A percentile compares a stretch with the other conserved stretches of the same genome.
phyloP scores from a whole-genome alignment of 1,140 invertebrate genomes.

The Maniola jurtina region DNA sequence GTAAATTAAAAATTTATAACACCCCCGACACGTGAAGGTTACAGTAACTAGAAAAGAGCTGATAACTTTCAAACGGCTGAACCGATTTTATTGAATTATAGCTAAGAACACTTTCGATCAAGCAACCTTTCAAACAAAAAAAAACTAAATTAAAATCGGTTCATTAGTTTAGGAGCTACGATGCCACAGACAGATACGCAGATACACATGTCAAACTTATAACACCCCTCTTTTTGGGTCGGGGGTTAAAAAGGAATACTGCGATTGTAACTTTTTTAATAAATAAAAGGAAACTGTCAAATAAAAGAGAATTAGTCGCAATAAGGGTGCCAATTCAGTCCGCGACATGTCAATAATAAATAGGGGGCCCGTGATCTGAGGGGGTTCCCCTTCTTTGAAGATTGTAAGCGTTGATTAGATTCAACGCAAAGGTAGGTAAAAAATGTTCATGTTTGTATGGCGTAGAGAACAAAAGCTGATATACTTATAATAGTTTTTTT shows the following conservation, averaged over 20 bases:
- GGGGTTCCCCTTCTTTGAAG: conserved; percentile 46
- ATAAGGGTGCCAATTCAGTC: conserved; percentile 62
- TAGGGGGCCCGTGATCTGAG: conserved; percentile 47
- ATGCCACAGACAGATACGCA: too few species aligned
- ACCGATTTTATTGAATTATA: too few species aligned
- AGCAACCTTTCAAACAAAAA: too few species aligned
- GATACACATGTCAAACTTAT: too few species aligned
- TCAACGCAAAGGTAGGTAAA: conserved; percentile 14
- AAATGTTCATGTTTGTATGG: background rate
- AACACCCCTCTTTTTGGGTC: too few species aligned
- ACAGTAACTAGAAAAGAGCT: too few species aligned
- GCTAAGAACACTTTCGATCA: too few species aligned
- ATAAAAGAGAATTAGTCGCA: conserved; percentile 55
- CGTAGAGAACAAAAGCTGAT: background rate
- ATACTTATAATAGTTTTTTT: background rate
- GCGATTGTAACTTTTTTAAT: background rate
- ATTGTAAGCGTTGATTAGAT: conserved; percentile 45
- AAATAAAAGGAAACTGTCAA: conserved; percentile 39
- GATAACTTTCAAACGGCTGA: too few species aligned
- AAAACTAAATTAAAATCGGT: too few species aligned
- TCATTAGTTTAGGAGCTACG: too few species aligned
- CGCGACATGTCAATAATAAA: conserved; percentile 62
- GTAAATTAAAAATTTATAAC: too few species aligned
- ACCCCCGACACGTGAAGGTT: too few species aligned
- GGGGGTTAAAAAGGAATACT: background rate